Base-by-base conservation (phyloP, 2,888 invertebrate genomes). In the Allacma fusca region DNA sequence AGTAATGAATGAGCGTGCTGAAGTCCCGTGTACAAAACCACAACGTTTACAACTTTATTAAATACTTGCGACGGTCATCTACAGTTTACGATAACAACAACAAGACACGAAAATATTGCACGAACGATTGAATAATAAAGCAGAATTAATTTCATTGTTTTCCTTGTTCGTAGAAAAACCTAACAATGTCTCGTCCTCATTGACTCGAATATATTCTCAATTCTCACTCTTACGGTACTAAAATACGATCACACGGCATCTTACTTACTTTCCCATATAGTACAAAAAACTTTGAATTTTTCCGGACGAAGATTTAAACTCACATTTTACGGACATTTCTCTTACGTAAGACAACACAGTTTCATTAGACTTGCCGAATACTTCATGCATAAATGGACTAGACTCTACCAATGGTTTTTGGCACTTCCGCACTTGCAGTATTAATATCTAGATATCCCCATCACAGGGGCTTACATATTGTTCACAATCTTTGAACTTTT, bases 281-380 rank as follows among this genome's bases (percentile, higher is more conserved):
- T 62, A 62, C 23, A 24, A 62, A 62, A 62, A 5, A 9, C 23
- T 62, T 62, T 62, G 23, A 19, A 62, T 12, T 12, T 23, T 24
- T 62, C 62, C 62, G 62, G 62, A 62, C 62, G 62, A 62, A 62
- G 62, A 62, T 23, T 62, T n/a, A 62, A 62, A 62, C 62, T 62
- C 62, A 62, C 24, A 24, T 62, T 62, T 23, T 2, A 62, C 26
- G 24, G 44, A 70, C 50, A 21, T 44, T 1, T 16, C 43, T 24
- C 29, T 34, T 43, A 69, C 40, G 44, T 26, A 67, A 28, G 21
- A 44, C 44, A 69, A 44, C 34, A 69, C 69, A 43, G 9, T 44
- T 23, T 62, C n/a, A 23, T 24, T 19, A 62, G 4, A 62, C 23
- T 12, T 24, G 62, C 24, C 62, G 24, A 62, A 62, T 23, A 24